phyloP scores from a whole-genome alignment of 2,888 invertebrate genomes.

The Melipona beecheii region DNA sequence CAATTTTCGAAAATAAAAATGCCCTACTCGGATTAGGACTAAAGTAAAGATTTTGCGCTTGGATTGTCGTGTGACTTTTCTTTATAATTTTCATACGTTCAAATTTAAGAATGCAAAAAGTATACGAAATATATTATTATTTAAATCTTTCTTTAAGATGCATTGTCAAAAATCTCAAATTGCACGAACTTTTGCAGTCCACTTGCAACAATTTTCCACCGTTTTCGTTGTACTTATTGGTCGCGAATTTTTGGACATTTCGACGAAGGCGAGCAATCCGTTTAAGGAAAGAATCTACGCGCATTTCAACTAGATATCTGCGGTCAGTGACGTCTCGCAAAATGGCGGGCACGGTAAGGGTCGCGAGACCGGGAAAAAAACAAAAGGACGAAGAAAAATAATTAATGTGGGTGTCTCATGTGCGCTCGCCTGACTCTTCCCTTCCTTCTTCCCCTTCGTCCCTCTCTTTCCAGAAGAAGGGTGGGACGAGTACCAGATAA shows the following conservation, averaged over 20 bases:
- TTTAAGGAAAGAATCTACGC: constrained; percentile 10
- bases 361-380: constrained; percentile 62
- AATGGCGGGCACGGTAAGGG: constrained; percentile 62
- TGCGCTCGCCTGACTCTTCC: constrained; percentile 67
- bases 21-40: no score
- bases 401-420: constrained; percentile 81
- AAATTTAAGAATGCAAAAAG: no score
- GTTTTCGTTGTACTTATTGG: no score
- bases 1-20: no score
- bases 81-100: no score
- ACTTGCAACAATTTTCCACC: no score
- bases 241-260: neutral
- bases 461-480: constrained; percentile 56
- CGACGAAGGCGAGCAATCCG: neutral
- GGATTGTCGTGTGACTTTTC: no score
- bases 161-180: no score
- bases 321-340: constrained; percentile 57
- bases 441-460: constrained; percentile 54
- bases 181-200: no score
- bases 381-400: constrained; percentile 79
- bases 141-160: no score
- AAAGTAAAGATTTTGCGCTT: no score
- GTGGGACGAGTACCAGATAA: constrained; percentile 69
- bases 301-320: constrained; percentile 25
- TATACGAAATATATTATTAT: no score